Percentiles rank a stretch among this genome's conserved stretches.
phyloP scores from a whole-genome alignment of 2,888 invertebrate genomes.

The Tolmerus cingulatus region DNA sequence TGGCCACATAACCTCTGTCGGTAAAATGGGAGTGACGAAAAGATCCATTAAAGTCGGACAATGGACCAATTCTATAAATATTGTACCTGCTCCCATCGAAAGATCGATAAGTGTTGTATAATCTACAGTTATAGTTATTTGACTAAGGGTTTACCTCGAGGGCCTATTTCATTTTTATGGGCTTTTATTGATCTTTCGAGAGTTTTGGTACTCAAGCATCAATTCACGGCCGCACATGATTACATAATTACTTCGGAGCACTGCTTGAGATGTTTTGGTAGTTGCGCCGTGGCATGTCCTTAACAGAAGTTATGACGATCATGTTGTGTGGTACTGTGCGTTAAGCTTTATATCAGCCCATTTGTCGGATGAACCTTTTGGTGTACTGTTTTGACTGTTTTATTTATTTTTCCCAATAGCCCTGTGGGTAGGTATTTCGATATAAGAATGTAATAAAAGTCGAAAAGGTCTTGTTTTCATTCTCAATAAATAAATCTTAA shows the following conservation, averaged over 20 bases:
- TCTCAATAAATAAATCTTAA: not conserved
- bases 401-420: not conserved
- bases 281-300: not conserved
- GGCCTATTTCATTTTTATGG: not conserved
- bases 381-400: not conserved
- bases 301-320: not conserved
- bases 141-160: conserved; percentile 20
- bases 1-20: not conserved
- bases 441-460: not conserved
- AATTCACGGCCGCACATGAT: conserved; percentile 4
- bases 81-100: conserved; percentile 34
- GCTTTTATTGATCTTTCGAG: not conserved
- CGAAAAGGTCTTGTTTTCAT: conserved; percentile 15
- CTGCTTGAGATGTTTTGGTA: not conserved
- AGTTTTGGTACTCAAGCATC: conserved; percentile 5
- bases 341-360: not conserved
- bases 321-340: conserved; percentile 20
- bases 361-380: not conserved
- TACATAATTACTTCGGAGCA: conserved; percentile 24
- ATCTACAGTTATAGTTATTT: conserved; percentile 26
- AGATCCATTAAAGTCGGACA: conserved; percentile 33
- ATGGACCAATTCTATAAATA: conserved; percentile 34
- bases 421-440: not conserved
- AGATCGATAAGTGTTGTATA: conserved; percentile 33
- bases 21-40: conserved; percentile 36